phyloP scores from a whole-genome alignment of 2,113 vertebrate genomes.

The Petromus typicus region DNA sequence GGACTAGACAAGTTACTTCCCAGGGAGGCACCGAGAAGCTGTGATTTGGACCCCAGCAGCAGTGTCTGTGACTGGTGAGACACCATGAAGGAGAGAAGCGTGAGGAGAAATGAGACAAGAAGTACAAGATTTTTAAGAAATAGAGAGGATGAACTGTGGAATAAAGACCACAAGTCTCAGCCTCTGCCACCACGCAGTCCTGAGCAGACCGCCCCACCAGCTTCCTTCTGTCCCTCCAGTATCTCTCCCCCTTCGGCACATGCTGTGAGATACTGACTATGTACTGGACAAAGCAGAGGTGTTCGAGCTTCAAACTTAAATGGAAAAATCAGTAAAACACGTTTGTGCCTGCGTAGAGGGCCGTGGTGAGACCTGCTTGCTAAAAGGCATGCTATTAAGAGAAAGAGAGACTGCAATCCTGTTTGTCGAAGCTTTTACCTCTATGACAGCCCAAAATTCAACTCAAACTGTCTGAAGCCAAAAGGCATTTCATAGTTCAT shows the following conservation, averaged over 20 bases:
- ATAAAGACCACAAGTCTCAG: background rate
- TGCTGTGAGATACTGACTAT: background rate
- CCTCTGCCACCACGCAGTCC: background rate
- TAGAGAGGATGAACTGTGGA: background rate
- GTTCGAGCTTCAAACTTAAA: background rate
- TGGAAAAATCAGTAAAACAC: background rate
- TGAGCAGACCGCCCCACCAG: background rate
- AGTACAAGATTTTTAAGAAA: background rate
- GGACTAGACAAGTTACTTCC: conserved; percentile 11
- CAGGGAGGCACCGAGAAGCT: background rate
- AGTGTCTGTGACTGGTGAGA: conserved; percentile 1
- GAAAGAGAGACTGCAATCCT: background rate
- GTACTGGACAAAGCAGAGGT: background rate
- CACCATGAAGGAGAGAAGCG: background rate
- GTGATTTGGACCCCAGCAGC: background rate
- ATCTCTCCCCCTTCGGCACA: background rate
- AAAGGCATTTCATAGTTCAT: background rate
- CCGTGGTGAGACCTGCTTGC: background rate
- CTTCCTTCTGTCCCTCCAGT: background rate
- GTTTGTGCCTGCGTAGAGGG: background rate
- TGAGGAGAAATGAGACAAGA: background rate
- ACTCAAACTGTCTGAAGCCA: background rate
- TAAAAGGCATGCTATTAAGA: background rate
- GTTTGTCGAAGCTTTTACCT: background rate
- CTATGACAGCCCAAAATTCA: background rate